These are phyloP conservation scores for Caenorhabditis afra DNA, from an alignment of 2,888 invertebrate genomes.

Conservation along the genomic window DNA sequence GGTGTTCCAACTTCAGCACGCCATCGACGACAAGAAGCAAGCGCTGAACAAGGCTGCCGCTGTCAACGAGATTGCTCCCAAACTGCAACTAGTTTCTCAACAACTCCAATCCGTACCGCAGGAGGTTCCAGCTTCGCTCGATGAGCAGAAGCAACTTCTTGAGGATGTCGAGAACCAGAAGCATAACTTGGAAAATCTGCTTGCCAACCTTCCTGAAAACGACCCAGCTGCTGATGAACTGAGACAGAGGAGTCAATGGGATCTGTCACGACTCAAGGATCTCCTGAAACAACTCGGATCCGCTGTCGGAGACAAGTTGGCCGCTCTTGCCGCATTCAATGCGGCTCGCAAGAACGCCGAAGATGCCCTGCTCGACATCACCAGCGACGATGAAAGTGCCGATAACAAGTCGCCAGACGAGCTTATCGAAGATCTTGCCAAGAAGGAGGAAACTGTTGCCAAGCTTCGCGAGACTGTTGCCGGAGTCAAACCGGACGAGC, in stretches of 20 bases:
- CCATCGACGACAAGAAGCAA: conserved; percentile 54
- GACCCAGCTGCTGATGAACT: conserved; percentile 57
- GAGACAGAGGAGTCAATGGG: conserved; percentile 62
- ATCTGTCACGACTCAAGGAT: conserved; percentile 42
- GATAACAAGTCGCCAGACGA: conserved; percentile 8
- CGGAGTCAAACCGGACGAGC: conserved; percentile 54
- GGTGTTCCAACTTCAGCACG: conserved; percentile 45
- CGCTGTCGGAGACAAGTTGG: neutral
- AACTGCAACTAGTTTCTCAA: conserved; percentile 38
- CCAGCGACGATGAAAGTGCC: conserved; percentile 16
- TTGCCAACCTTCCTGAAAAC: conserved; percentile 49
- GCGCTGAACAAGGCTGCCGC: neutral
- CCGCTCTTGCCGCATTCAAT: conserved; percentile 50
- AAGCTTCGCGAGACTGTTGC: conserved; percentile 56
- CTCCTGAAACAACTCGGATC: conserved; percentile 1
- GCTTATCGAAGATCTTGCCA: conserved; percentile 14
- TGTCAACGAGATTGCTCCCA: conserved; percentile 42
- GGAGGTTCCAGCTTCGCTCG: neutral
- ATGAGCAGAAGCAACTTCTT: neutral
- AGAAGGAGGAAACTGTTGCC: conserved; percentile 54
- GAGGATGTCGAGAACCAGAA: conserved; percentile 26
- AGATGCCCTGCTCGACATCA: conserved; percentile 55
- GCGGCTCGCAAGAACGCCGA: conserved; percentile 64
- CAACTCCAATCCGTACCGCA: conserved; percentile 13
- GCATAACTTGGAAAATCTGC: conserved; percentile 53